Base-by-base conservation (phyloP, 1,140 invertebrate genomes). In the Pygmarrhopalites habei region DNA sequence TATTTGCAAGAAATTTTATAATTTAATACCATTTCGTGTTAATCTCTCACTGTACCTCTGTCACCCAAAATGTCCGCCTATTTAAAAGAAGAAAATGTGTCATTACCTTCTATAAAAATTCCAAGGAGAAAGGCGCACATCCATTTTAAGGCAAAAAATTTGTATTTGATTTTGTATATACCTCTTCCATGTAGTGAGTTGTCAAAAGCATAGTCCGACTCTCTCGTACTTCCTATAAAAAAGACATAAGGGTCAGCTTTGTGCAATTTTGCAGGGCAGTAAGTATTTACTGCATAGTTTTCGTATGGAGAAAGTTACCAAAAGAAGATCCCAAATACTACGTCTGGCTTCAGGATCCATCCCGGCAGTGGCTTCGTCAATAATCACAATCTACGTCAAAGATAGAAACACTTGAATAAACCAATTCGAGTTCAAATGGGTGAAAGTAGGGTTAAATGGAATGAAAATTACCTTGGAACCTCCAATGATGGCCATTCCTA, bases 181-280 rank as follows among this genome's bases (percentile, higher is more conserved):
- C n/a, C 97, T 98, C 95, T 77, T 98, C 95, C 93, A 98, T 96
- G 75, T 92, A 95, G 76, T 98, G 95, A 1, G 95, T 98, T 1
- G 92, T 95, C 1, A 98, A 81, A 7, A 98, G 77, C 71, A 98
- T 89, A 1, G 92, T 95, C 29, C 88, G 80, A 19, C 81, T 76
- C 55, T 78, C 83, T 66, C 82, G 76, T 71, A 60, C 71, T 71
- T 76, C 52, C 79, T 72, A 43, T 43, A 12, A 28, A 60, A 44
- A 25, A 5, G 14, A 51, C 17, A 19, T 10, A 26, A 49, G 21
- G 46, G 12, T 14, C 7, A 49, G 46, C 21, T 49, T 49, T n/a
- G 10, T 49, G 10, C 21, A n/a, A n/a, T n/a, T n/a, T n/a, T n/a
- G n/a, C n/a, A n/a, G n/a, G n/a, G n/a, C n/a, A n/a, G n/a, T n/a